Conservation (phyloP, 2,113 vertebrate genomes). For the Himantopus leucocephalus region DNA sequence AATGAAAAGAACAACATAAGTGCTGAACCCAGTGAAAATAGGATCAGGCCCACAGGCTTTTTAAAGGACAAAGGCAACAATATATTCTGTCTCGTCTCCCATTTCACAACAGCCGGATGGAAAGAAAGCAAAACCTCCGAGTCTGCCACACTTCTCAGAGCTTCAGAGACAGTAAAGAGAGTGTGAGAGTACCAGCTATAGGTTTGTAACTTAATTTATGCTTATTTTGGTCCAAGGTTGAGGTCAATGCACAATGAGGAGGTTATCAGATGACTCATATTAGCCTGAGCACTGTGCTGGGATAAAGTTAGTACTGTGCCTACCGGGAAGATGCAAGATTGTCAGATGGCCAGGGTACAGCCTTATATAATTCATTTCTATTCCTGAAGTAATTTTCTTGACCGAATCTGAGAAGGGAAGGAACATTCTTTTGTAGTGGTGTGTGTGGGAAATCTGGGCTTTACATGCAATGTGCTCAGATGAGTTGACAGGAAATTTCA, state of each 20-base stretch:
- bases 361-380: slow-evolving; percentile 50
- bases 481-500: neutral
- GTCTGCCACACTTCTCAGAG: neutral
- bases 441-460: neutral
- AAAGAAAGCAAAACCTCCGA: neutral
- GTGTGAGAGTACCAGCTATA: neutral
- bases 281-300: neutral
- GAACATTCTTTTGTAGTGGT: neutral
- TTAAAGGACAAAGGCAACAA: neutral
- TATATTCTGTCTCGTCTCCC: neutral
- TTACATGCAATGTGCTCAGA: neutral
- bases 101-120: neutral
- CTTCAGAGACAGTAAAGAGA: neutral
- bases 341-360: slow-evolving; percentile 35
- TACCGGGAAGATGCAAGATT: slow-evolving; percentile 38
- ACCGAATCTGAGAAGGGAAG: neutral
- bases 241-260: slow-evolving; percentile 49
- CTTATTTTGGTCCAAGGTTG: slow-evolving; percentile 70
- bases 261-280: slow-evolving; percentile 63
- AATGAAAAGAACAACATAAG: neutral
- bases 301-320: slow-evolving; percentile 61
- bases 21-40: neutral
- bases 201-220: slow-evolving; percentile 51
- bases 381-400: slow-evolving; percentile 52
- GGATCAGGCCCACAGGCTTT: neutral